These are phyloP conservation scores for Rhizomys pruinosus DNA, from an alignment of 2,113 vertebrate species.

Conservation along the genomic window DNA sequence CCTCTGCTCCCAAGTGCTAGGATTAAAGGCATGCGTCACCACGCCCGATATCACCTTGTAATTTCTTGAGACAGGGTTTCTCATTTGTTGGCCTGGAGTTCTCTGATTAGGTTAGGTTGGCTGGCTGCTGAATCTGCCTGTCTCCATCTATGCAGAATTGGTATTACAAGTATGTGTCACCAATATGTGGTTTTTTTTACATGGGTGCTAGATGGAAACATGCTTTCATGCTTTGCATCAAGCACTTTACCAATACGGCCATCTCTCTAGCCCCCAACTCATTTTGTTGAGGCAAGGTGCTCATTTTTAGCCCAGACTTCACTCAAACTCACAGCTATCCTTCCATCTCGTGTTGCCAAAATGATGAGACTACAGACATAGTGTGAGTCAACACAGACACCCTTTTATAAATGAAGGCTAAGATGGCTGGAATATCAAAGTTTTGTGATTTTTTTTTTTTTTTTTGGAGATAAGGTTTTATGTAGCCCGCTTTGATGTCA, in stretches of 20 bases:
- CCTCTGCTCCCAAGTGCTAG: too few relatives aligned
- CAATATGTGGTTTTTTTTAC: not conserved
- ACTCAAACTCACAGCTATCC: not conserved
- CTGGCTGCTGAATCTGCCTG: too few relatives aligned
- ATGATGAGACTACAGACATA: not conserved
- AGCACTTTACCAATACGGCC: not conserved
- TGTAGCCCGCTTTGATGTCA: not conserved
- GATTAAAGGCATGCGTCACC: too few relatives aligned
- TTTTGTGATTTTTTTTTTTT: not conserved
- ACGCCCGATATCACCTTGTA: too few relatives aligned
- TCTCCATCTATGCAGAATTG: too few relatives aligned
- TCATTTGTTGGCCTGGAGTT: too few relatives aligned
- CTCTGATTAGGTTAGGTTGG: too few relatives aligned
- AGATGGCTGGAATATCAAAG: slow-evolving; percentile 51
- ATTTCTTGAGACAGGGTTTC: too few relatives aligned
- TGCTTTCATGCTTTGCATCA: too few relatives aligned
- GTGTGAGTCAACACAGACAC: not conserved
- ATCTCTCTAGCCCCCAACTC: not conserved
- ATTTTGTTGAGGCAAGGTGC: too few relatives aligned
- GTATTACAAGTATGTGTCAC: too few relatives aligned
- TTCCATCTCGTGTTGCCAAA: not conserved
- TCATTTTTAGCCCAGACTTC: not conserved
- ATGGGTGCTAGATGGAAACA: not conserved
- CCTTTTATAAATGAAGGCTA: not conserved
- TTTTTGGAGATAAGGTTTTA: not conserved